Conservation (phyloP, 2,888 invertebrate genomes). For the Drosophila kambysellisi region DNA sequence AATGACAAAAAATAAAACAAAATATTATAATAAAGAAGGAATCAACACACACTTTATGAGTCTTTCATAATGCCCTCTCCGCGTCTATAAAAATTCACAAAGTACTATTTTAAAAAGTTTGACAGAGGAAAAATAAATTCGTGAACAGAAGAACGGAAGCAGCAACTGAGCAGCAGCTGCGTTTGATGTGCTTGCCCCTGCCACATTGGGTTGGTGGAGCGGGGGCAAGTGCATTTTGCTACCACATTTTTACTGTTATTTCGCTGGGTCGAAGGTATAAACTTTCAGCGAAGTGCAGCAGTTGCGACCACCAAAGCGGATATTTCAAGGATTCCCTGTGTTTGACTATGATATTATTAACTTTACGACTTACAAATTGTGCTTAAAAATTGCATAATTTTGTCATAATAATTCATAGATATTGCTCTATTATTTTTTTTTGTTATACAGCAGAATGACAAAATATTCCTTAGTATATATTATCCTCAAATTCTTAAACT, state of each 20-base stretch:
- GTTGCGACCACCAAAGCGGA: slow-evolving; percentile 6
- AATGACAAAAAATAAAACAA: not conserved
- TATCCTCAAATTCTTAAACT: not conserved
- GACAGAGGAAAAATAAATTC: slow-evolving; percentile 4
- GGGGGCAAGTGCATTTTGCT: slow-evolving; percentile 44
- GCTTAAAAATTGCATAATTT: slow-evolving; percentile 5
- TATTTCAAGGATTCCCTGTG: slow-evolving; percentile 31
- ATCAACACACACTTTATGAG: not conserved
- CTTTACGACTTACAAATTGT: slow-evolving; percentile 14
- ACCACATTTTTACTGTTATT: slow-evolving; percentile 41
- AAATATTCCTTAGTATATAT: not conserved
- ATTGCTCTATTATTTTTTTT: not conserved
- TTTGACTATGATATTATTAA: slow-evolving; percentile 27
- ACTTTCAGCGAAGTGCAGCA: slow-evolving; percentile 46
- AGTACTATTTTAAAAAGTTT: slow-evolving; percentile 28
- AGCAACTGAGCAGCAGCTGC: slow-evolving; percentile 59
- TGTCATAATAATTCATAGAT: not conserved
- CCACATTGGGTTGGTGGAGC: slow-evolving; percentile 14
- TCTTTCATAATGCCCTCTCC: not conserved
- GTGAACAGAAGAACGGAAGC: slow-evolving; percentile 10
- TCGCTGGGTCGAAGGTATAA: slow-evolving; percentile 33
- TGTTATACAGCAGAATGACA: not conserved
- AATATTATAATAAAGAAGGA: not conserved
- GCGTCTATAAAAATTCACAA: slow-evolving; percentile 13
- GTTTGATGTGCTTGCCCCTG: slow-evolving; percentile 55